These are phyloP conservation scores for Ciconia nigra DNA, from an alignment of 2,797 vertebrate species.

Conservation along the genomic window DNA sequence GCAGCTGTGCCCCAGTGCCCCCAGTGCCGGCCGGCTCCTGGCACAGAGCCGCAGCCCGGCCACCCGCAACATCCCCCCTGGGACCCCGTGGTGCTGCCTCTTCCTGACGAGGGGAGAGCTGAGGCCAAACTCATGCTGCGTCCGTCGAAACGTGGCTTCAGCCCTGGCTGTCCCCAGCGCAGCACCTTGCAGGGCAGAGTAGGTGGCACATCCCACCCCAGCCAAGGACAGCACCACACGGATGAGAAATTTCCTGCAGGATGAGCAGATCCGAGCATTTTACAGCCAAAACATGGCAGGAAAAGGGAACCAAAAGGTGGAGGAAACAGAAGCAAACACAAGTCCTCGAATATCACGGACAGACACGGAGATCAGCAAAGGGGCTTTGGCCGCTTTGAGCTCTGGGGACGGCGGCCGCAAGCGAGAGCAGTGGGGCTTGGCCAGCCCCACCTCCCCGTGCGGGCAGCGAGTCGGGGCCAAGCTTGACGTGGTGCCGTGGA, in stretches of 20 bases:
- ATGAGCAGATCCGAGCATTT: rapidly evolving
- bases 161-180: rapidly evolving
- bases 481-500: rapidly evolving
- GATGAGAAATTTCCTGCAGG: not conserved
- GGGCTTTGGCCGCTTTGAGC: not conserved
- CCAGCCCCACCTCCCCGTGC: rapidly evolving
- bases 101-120: not conserved
- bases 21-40: rapidly evolving
- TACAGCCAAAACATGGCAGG: rapidly evolving
- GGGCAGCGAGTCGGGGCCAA: rapidly evolving
- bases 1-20: not conserved
- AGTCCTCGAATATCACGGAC: rapidly evolving
- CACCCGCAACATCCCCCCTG: rapidly evolving
- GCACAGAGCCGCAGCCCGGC: not conserved
- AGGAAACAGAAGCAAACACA: not conserved
- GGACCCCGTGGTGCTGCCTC: rapidly evolving
- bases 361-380: not conserved
- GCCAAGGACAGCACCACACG: rapidly evolving
- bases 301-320: not conserved
- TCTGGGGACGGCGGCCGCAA: rapidly evolving
- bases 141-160: not conserved
- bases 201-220: not conserved
- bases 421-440: rapidly evolving
- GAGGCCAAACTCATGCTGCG: not conserved
- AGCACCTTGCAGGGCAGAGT: not conserved